Base-by-base conservation (phyloP, 2,797 vertebrate genomes). In the Coregonus suidteri region DNA sequence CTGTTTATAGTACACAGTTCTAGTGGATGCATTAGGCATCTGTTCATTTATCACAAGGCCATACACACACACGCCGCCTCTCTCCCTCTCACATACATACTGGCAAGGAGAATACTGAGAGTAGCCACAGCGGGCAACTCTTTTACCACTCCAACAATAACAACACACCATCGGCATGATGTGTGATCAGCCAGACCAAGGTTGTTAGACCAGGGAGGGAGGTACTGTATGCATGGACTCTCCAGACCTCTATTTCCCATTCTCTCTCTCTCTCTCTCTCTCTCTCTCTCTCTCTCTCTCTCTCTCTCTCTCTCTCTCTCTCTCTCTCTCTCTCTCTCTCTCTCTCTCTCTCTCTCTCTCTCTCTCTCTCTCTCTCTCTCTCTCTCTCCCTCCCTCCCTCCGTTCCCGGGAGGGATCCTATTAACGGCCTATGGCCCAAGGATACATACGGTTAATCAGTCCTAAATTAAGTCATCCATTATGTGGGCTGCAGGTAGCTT, bases 141-240 rank as follows among this genome's bases (percentile, higher is more conserved):
- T 64, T 64, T 9, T 64, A 64, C 59, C 20, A 25, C 59, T 20
- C 20, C 59, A 64, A 64, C 59, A 64, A 64, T 64, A 64, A 64
- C 59, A 64, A 25, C 20, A 25, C 3, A 25, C 59, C 20, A 13
- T 25, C 3, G 59, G 59, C 59, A 64, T 30, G 59, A 64, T 66
- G 64, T 25, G 7, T 31, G 62, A 9, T 31, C 20, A 67, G 20
- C 30, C 31, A 34, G 13, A 35, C 31, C 11, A 67, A 35, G 31
- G 66, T 67, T 74, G 85, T 4, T 20, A 25, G 59, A 20, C n/a
- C 59, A 64, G 59, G 20, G 59, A 64, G 59, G 59, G 20, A 64
- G 59, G 59, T 25, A 25, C 59, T 64, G 3, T 30, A 64, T 11
- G 2, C 9, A 47, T 47, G 41, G 9, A 11, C 2, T 18, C 53